Conservation (phyloP, 2,113 vertebrate genomes). For the Muntiacus reevesi region DNA sequence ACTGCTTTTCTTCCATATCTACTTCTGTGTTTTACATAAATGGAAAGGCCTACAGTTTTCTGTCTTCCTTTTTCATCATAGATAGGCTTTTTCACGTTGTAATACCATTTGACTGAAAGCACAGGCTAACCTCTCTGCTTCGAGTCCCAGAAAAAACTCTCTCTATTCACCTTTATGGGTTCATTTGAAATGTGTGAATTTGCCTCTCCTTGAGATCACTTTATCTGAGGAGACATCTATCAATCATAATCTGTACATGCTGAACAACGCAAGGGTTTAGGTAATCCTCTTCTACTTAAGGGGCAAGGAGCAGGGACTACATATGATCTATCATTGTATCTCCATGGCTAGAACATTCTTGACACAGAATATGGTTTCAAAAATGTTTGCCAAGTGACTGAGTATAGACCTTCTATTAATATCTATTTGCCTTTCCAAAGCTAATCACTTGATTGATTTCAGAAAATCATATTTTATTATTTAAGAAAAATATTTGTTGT, state of each 20-base stretch:
- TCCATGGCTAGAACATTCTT: not conserved
- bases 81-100: not conserved
- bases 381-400: not conserved
- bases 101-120: not conserved
- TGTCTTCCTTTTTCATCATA: not conserved
- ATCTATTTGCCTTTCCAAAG: not conserved
- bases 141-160: not conserved
- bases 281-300: not conserved
- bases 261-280: not conserved
- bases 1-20: not conserved
- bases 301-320: not conserved
- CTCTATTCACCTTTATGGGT: not conserved
- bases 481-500: not conserved
- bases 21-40: not conserved
- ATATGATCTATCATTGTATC: not conserved
- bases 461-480: not conserved
- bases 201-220: not conserved
- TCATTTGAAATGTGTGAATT: not conserved
- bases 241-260: not conserved
- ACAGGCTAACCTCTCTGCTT: not conserved
- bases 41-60: not conserved
- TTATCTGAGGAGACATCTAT: not conserved
- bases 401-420: not conserved
- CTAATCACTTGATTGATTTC: not conserved
- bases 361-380: not conserved